A percentile compares a stretch with the other conserved stretches of the same genome.
These are phyloP conservation scores for Chelonoidis abingdonii DNA, from an alignment of 2,113 vertebrate genomes.

Conservation along the genomic window DNA sequence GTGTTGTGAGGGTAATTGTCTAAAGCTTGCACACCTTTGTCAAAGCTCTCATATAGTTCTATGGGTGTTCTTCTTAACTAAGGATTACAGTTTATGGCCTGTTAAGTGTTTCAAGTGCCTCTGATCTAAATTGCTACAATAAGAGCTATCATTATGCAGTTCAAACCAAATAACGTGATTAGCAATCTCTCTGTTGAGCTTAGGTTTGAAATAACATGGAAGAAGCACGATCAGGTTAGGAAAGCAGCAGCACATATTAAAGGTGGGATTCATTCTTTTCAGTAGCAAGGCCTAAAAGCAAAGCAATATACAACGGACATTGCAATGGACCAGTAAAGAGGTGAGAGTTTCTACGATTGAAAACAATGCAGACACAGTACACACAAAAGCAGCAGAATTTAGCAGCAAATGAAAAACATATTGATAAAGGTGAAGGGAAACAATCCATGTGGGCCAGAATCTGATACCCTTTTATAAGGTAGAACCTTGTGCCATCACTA, in stretches of 20 bases:
- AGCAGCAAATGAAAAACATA: background rate
- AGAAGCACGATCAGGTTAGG: background rate
- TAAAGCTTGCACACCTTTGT: background rate
- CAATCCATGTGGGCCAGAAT: background rate
- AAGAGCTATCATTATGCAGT: background rate
- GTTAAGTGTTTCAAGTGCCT: background rate
- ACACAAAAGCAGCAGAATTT: background rate
- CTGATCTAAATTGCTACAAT: background rate
- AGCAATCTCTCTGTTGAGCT: background rate
- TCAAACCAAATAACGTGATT: background rate
- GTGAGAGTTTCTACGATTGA: background rate
- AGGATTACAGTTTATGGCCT: background rate
- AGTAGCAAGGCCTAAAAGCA: background rate
- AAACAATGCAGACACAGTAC: background rate
- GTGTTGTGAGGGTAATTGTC: background rate
- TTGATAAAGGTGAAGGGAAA: background rate
- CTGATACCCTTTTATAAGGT: background rate
- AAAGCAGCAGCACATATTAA: background rate
- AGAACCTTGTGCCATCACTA: background rate
- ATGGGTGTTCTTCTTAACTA: background rate
- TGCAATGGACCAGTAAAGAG: accelerated
- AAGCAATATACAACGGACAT: background rate
- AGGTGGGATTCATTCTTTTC: background rate
- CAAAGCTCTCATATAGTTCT: background rate
- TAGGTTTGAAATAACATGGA: background rate